Evolutionary conservation across 2,888 invertebrate species (phyloP).

Genomic region (Ligdia adustata): DNA sequence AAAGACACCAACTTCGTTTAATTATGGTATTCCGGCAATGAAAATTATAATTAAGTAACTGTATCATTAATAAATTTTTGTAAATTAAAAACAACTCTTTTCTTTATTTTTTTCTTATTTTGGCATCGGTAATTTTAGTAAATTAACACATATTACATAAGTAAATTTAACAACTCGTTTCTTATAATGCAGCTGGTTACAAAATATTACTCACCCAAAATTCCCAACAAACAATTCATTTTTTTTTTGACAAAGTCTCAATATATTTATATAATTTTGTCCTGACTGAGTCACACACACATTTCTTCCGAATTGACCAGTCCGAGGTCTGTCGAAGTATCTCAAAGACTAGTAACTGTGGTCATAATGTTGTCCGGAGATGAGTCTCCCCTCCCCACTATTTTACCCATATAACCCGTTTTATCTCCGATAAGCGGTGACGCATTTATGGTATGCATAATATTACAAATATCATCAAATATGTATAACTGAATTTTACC

Average conservation of each 20-base stretch:
- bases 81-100: no score
- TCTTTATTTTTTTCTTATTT: no score
- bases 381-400: constrained; percentile 5
- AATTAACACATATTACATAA: no score
- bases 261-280: background rate
- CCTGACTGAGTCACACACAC: background rate
- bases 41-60: no score
- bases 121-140: no score
- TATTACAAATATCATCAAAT: no score
- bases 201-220: background rate
- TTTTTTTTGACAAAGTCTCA: background rate
- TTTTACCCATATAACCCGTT: constrained; percentile 8
- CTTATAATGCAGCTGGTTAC: no score
- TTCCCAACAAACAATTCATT: background rate
- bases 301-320: background rate
- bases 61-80: no score
- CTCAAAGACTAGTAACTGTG: constrained; percentile 13
- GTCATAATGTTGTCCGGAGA: constrained; percentile 9
- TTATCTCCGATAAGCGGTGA: background rate
- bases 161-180: no score
- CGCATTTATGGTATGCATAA: no score
- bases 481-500: background rate
- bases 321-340: constrained; percentile 1
- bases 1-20: no score
- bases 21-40: no score